phyloP scores from a whole-genome alignment of 2,113 vertebrate species.

The Myanophis thanlyinensis region DNA sequence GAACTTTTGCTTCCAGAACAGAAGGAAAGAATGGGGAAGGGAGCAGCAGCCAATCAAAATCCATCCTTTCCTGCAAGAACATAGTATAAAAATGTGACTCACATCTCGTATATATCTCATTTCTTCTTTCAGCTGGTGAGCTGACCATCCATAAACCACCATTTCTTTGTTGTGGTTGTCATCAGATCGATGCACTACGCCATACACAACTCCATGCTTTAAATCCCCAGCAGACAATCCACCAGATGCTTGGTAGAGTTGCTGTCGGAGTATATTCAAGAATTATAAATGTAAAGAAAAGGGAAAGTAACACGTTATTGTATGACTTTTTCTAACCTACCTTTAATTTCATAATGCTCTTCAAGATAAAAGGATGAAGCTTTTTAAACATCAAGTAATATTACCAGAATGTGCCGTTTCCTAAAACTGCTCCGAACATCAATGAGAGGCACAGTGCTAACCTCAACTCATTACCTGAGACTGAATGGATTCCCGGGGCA shows the following conservation, averaged over 20 bases:
- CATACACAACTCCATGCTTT: conserved; percentile 84
- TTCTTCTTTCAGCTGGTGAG: conserved; percentile 89
- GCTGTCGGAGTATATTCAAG: conserved; percentile 61
- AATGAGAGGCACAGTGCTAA: not conserved
- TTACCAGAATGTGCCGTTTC: too few relatives aligned
- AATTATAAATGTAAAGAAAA: not conserved
- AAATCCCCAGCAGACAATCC: conserved; percentile 72
- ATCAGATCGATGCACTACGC: conserved; percentile 82
- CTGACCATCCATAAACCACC: conserved; percentile 92
- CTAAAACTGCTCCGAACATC: not conserved
- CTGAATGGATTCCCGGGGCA: not conserved
- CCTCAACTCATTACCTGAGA: not conserved
- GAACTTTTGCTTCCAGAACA: not conserved
- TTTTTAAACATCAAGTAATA: not conserved
- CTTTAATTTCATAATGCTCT: not conserved
- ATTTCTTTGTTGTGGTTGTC: conserved; percentile 87
- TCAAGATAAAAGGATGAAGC: not conserved
- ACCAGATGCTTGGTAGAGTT: conserved; percentile 74
- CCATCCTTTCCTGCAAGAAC: not conserved
- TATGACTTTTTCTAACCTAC: not conserved
- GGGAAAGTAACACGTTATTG: not conserved
- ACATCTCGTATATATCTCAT: conserved; percentile 98
- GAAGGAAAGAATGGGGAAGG: not conserved
- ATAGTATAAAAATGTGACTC: conserved; percentile 53
- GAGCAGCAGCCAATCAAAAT: not conserved